phyloP scores from a whole-genome alignment of 2,888 invertebrate species.

The Chironomus riparius region DNA sequence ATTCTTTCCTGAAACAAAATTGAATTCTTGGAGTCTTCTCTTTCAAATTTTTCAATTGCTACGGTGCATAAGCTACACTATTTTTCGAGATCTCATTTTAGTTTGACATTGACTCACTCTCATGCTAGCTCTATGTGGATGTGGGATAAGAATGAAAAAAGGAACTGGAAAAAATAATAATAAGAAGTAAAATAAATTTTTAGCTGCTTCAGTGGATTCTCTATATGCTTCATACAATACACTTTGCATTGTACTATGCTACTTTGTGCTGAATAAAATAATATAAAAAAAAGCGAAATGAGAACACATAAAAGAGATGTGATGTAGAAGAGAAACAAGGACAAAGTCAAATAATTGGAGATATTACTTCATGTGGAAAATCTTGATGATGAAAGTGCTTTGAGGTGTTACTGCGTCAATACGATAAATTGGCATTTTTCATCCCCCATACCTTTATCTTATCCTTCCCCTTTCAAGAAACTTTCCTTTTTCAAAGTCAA shows the following conservation, averaged over 20 bases:
- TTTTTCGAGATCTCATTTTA: background rate
- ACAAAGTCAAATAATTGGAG: background rate
- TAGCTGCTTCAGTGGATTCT: background rate
- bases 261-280: background rate
- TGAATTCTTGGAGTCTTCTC: background rate
- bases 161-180: background rate
- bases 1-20: slow-evolving; percentile 10
- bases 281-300: background rate
- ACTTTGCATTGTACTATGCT: background rate
- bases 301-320: background rate
- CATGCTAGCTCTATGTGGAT: background rate
- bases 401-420: too few relatives aligned
- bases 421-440: too few relatives aligned
- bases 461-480: too few relatives aligned
- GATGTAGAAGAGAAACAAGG: background rate
- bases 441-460: too few relatives aligned
- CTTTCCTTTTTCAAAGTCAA: too few relatives aligned
- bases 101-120: background rate
- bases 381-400: background rate
- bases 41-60: background rate
- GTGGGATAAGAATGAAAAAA: background rate
- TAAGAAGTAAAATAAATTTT: too few relatives aligned
- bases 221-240: background rate
- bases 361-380: slow-evolving; percentile 1
- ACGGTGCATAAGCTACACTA: background rate